These are phyloP conservation scores for Dromiciops gliroides DNA, from an alignment of 2,113 vertebrate genomes.

Conservation along the genomic window DNA sequence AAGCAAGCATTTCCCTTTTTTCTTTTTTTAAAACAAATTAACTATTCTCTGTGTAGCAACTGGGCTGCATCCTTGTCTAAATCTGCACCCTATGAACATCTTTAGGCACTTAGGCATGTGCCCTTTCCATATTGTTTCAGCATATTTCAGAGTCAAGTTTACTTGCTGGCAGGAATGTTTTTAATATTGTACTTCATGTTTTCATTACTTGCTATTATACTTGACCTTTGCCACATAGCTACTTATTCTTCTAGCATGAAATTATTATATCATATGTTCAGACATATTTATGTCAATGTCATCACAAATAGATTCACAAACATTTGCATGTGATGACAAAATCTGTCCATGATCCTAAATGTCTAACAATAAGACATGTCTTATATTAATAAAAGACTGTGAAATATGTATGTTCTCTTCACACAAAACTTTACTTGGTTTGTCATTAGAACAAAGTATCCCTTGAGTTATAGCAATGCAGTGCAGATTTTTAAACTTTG, in stretches of 20 bases:
- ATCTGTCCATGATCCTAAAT: background rate
- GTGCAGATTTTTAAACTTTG: background rate
- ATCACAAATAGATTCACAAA: too few species aligned
- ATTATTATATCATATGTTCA: background rate
- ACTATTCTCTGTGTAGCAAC: background rate
- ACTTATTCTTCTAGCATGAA: background rate
- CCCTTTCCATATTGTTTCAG: background rate
- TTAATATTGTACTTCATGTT: background rate
- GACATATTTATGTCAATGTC: background rate
- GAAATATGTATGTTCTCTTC: background rate
- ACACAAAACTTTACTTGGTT: background rate
- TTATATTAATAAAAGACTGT: background rate
- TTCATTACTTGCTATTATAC: background rate
- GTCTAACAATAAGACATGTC: background rate
- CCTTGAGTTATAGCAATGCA: too few species aligned
- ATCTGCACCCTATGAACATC: background rate
- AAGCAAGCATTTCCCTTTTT: background rate
- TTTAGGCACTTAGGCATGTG: background rate
- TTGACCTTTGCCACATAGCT: background rate
- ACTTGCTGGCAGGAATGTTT: background rate
- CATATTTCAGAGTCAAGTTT: background rate
- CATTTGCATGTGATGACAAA: background rate
- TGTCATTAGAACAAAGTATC: background rate
- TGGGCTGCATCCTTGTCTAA: background rate
- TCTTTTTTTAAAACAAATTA: background rate